phyloP scores from a whole-genome alignment of 2,113 vertebrate species.

The Phalacrocorax aristotelis region DNA sequence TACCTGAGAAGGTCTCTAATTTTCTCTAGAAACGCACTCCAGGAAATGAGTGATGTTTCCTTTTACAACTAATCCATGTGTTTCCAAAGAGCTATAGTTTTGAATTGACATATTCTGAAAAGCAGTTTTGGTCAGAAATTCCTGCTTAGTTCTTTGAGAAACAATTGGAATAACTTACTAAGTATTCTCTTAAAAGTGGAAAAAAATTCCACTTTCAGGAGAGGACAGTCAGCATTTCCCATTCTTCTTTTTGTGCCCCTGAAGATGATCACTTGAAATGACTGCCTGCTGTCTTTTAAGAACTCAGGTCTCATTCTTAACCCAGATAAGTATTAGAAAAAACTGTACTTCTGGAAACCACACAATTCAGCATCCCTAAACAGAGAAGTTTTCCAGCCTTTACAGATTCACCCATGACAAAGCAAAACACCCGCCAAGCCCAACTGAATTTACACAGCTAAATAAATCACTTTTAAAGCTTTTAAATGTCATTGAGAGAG shows the following conservation, averaged over 20 bases:
- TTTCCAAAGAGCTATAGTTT: neutral
- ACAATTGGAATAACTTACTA: neutral
- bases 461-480: constrained; percentile 7
- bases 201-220: neutral
- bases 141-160: neutral
- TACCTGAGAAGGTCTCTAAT: neutral
- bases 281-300: neutral
- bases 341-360: neutral
- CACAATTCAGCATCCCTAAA: neutral
- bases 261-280: neutral
- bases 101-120: neutral
- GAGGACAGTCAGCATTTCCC: neutral
- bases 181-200: neutral
- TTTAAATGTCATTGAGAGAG: neutral
- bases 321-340: neutral
- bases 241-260: neutral
- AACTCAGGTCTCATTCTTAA: neutral
- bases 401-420: constrained; percentile 19
- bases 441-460: neutral
- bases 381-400: neutral
- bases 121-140: neutral
- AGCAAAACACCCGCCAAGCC: constrained; percentile 8
- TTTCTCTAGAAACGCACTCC: neutral
- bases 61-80: neutral
- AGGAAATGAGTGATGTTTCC: neutral